phyloP scores from a whole-genome alignment of 2,888 invertebrate genomes.

The Thera britannica region DNA sequence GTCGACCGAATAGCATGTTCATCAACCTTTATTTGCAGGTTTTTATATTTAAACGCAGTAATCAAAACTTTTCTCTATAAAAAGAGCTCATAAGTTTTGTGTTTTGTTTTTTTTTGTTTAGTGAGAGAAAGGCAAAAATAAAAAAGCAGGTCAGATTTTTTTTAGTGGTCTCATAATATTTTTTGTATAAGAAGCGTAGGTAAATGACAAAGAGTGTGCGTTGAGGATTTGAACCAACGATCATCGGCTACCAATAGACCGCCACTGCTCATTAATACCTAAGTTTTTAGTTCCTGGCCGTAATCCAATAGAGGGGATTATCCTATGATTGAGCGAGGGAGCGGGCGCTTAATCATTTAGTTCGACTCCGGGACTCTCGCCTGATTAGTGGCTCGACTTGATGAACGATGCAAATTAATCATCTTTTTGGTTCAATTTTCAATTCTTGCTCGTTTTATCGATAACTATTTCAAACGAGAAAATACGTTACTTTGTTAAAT shows the following conservation, averaged over 20 bases:
- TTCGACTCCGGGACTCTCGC: constrained; percentile 33
- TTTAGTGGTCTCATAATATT: too few relatives aligned
- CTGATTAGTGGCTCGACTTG: constrained; percentile 37
- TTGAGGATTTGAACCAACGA: background rate
- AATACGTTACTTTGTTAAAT: too few relatives aligned
- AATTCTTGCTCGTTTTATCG: too few relatives aligned
- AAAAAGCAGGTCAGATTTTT: too few relatives aligned
- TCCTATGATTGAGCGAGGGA: constrained; percentile 41
- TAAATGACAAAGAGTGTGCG: too few relatives aligned
- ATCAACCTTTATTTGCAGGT: background rate
- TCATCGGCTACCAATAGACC: background rate
- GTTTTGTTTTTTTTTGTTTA: background rate
- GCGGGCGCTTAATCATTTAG: constrained; percentile 41
- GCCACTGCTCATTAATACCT: constrained; percentile 27
- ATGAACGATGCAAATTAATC: constrained; percentile 40
- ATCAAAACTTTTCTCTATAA: background rate
- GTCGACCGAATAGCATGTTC: background rate
- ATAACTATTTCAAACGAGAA: too few relatives aligned
- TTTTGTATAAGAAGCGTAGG: too few relatives aligned
- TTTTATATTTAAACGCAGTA: background rate
- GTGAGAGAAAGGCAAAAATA: background rate
- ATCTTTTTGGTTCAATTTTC: background rate
- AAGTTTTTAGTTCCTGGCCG: constrained; percentile 43
- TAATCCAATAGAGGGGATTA: constrained; percentile 43
- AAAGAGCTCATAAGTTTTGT: background rate